These are phyloP conservation scores for Laticauda laticaudata DNA, from an alignment of 2,113 vertebrate genomes.

Conservation along the genomic window DNA sequence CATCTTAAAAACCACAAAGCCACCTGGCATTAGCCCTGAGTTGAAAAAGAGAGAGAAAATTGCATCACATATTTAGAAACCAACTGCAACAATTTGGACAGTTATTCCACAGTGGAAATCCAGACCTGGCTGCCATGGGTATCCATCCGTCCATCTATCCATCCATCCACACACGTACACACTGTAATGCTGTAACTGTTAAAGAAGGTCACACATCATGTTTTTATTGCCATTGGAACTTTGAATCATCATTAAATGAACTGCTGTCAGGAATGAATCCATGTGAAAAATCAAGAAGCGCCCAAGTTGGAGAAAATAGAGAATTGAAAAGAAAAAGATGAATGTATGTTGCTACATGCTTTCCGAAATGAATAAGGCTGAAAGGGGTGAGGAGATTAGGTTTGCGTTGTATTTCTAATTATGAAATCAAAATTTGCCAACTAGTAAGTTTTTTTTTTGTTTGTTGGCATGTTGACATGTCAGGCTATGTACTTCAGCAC, in stretches of 20 bases:
- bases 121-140: neutral
- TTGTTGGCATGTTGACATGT: slow-evolving; percentile 37
- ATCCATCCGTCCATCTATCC: no score
- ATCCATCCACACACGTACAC: no score
- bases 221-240: no score
- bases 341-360: neutral
- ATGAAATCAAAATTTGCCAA: neutral
- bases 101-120: neutral
- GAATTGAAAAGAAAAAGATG: neutral
- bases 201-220: no score
- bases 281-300: neutral
- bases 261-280: neutral
- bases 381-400: neutral
- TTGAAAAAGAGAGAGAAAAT: slow-evolving; percentile 34
- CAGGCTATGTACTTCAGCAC: slow-evolving; percentile 17
- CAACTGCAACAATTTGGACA: neutral
- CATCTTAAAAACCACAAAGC: slow-evolving; percentile 65
- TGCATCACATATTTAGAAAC: neutral
- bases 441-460: slow-evolving; percentile 11
- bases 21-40: slow-evolving; percentile 52
- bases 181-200: no score
- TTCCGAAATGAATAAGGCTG: neutral
- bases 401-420: neutral
- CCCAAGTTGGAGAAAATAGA: neutral
- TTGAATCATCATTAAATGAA: no score